Evolutionary conservation across 2,888 invertebrate species (phyloP), one percentile per base, ranked within the genome.

Genomic region (Sinhomidia bicolor): DNA sequence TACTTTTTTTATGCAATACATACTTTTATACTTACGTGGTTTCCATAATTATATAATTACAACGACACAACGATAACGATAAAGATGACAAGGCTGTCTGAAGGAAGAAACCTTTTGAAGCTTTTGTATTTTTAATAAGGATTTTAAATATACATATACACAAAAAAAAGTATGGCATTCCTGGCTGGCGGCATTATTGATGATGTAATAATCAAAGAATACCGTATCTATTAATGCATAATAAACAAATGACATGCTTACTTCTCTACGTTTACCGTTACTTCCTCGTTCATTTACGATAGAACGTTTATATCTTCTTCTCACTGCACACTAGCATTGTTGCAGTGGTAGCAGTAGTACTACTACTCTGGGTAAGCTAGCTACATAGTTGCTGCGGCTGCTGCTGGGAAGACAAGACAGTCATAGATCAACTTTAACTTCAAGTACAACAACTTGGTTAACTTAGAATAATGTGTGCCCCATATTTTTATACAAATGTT

Each of bases 221-320:
- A 78, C 78, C 78, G 78, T 78, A 57, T 47, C 17, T 47, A 47
- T 29, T 76, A 76, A 29, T 51, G 54, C n/a, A 12, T 32, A 26
- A 78, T 36, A 32, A 78, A 57, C 54, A 57, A 78, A 57, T 78
- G 78, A 32, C 57, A 78, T 78, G 78, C 78, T 78, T 57, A 57
- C 54, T 54, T 54, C 57, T 54, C 57, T 32, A 29, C 29, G 7
- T 54, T 20, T 54, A 78, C 78, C 32, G 78, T 78, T 78, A 78
- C 78, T 78, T 78, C 78, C 78, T 78, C 78, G 54, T 78, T 78
- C 57, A 78, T 78, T 78, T 78, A 71, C 74, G 74, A 74, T 74
- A 74, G 51, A 74, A 74, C 74, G 47, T 44, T 47, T 47, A 44
- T 71, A 71, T 41, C 41, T 71, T 20, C 23, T 41, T 12, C 23